phyloP scores from a whole-genome alignment of 2,113 vertebrate species.

The Cheirogaleus medius region DNA sequence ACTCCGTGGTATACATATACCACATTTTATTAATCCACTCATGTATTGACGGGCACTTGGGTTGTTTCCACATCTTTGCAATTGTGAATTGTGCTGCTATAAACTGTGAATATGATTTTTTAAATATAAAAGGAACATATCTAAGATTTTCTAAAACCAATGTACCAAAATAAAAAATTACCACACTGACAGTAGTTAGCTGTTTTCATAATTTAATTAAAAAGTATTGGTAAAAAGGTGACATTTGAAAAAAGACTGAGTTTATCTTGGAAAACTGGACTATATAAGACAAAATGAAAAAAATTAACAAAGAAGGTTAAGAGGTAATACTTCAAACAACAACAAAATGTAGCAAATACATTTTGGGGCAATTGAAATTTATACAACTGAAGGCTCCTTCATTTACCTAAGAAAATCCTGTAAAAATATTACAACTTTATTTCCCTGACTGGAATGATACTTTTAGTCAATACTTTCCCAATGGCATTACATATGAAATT shows the following conservation, averaged over 20 bases:
- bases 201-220: conserved; percentile 92
- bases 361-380: conserved; percentile 84
- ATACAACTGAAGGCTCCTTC: conserved; percentile 85
- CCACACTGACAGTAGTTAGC: conserved; percentile 83
- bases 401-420: conserved; percentile 83
- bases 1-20: too few relatives aligned
- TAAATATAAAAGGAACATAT: conserved; percentile 38
- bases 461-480: conserved; percentile 78
- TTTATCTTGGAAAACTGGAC: conserved; percentile 87
- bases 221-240: conserved; percentile 90
- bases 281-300: conserved; percentile 84
- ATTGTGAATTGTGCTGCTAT: too few relatives aligned
- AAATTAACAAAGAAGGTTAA: conserved; percentile 84
- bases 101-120: conserved; percentile 13
- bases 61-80: too few relatives aligned
- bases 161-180: conserved; percentile 77
- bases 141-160: conserved; percentile 46
- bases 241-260: conserved; percentile 87
- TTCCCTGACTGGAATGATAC: conserved; percentile 82
- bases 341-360: conserved; percentile 87
- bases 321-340: conserved; percentile 89
- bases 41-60: too few relatives aligned
- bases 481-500: conserved; percentile 79
- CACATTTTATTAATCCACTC: too few relatives aligned
- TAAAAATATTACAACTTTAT: conserved; percentile 82